phyloP scores from a whole-genome alignment of 2,888 invertebrate genomes.

The Ceratothoa steindachneri region DNA sequence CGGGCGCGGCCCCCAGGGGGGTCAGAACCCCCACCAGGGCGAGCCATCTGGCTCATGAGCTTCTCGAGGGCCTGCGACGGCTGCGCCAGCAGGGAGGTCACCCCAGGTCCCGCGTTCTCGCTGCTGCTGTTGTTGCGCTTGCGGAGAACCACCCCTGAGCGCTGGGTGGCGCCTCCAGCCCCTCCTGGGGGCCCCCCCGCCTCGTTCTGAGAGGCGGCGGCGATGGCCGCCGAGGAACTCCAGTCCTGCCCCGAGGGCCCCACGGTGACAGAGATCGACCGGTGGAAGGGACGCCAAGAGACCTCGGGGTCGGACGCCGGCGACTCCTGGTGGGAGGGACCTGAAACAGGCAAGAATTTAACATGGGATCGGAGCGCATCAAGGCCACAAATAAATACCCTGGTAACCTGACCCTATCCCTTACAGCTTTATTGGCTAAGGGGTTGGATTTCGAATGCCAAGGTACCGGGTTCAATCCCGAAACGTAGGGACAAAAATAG shows the following conservation, averaged over 20 bases:
- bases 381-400: too few relatives aligned
- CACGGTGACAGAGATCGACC: constrained; percentile 79
- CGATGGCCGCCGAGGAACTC: constrained; percentile 40
- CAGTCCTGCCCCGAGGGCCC: constrained; percentile 44
- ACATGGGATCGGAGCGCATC: too few relatives aligned
- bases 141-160: constrained; percentile 57
- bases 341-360: constrained; percentile 3
- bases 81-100: constrained; percentile 77
- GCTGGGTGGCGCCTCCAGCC: constrained; percentile 2
- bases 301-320: constrained; percentile 44
- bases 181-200: constrained; percentile 10
- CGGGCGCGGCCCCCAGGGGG: constrained; percentile 25
- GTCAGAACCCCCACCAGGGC: constrained; percentile 54
- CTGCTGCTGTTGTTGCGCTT: constrained; percentile 69
- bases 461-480: too few relatives aligned
- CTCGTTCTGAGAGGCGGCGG: constrained; percentile 35
- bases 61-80: constrained; percentile 82
- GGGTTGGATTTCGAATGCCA: too few relatives aligned
- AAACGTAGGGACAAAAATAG: too few relatives aligned
- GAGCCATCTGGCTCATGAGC: constrained; percentile 64
- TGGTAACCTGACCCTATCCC: too few relatives aligned
- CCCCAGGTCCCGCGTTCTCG: constrained; percentile 57
- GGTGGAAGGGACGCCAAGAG: constrained; percentile 63
- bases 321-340: constrained; percentile 40
- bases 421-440: too few relatives aligned